Percentiles rank a stretch among this genome's conserved stretches.
Evolutionary conservation across 2,113 vertebrate species (phyloP).

Genomic region (Silurus glanis): DNA sequence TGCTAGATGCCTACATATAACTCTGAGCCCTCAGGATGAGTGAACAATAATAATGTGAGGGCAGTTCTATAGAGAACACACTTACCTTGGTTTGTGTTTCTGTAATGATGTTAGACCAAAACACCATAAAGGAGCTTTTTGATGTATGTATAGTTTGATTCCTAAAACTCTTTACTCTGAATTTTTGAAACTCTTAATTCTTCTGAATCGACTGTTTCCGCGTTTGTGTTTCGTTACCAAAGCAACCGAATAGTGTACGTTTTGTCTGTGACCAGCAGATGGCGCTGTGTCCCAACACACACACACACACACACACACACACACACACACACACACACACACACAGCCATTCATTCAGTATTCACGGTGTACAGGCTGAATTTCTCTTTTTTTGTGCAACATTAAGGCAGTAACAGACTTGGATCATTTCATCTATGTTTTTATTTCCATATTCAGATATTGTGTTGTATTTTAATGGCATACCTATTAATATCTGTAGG

Average conservation of each 20-base stretch:
- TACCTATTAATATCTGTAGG: neutral
- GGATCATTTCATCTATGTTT: neutral
- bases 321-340: no score
- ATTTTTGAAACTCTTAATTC: neutral
- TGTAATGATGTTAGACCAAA: neutral
- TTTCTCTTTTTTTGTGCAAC: neutral
- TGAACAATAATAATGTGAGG: neutral
- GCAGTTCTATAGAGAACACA: neutral
- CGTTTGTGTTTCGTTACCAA: conserved; percentile 49
- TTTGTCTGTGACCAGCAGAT: conserved; percentile 29
- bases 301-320: neutral
- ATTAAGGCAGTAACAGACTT: neutral
- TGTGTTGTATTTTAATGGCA: neutral
- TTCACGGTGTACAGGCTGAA: neutral
- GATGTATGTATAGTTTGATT: neutral
- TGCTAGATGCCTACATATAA: neutral
- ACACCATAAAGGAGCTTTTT: neutral
- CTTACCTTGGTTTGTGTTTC: neutral
- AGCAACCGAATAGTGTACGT: conserved; percentile 1
- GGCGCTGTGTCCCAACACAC: conserved; percentile 25
- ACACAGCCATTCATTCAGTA: neutral
- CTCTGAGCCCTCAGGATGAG: neutral
- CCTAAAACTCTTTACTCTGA: neutral
- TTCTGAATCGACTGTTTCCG: neutral
- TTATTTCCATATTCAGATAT: neutral